Evolutionary conservation across 1,140 invertebrate genomes (phyloP), one percentile per base, ranked within the genome.

Genomic region (Mya arenaria): DNA sequence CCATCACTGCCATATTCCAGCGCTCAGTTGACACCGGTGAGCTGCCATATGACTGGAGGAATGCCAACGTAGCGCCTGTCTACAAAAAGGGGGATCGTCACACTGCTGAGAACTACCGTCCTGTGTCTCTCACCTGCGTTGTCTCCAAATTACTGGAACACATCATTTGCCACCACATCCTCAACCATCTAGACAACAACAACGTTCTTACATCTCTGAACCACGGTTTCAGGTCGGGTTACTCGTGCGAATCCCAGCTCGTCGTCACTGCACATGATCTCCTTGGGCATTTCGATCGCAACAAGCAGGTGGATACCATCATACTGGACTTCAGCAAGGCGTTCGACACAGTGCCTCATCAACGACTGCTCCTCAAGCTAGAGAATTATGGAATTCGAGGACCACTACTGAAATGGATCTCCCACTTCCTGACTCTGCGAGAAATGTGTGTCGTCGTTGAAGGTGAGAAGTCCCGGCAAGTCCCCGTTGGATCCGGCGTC

Each of bases 251-350:
- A 73, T 68, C 78, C 10, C 62, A 84, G 62, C 68, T 86, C 15
- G n/a, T 84, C 8, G 37, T 78, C 15, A 73, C 60, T 4, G 73
- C 41, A 10, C 55, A 82, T 63, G 65, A 77, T 36, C 65, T 73
- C 17, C 19, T 73, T 4, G 77, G 62, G 41, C 10, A 58, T 4
- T 17, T 86, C 32, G 39, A 81, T 23, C 4, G 55, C 17, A 48
- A 56, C 19, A 17, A 10, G 13, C 81, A 84, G 34, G 63, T 73
- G 3, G 82, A 85, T 32, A 44, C 73, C 25, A 30, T 17, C 13
- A 60, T 83, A 25, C 36, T 84, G 25, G 84, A 86, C 39, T 86
- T 77, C 55, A 62, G 68, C 25, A 86, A 84, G 60, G 85, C 77
- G 5, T 86, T 81, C 37, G 82, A 82, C 41, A 85, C 79, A 58